phyloP scores from a whole-genome alignment of 1,140 invertebrate genomes.

The Drosophila virilis region DNA sequence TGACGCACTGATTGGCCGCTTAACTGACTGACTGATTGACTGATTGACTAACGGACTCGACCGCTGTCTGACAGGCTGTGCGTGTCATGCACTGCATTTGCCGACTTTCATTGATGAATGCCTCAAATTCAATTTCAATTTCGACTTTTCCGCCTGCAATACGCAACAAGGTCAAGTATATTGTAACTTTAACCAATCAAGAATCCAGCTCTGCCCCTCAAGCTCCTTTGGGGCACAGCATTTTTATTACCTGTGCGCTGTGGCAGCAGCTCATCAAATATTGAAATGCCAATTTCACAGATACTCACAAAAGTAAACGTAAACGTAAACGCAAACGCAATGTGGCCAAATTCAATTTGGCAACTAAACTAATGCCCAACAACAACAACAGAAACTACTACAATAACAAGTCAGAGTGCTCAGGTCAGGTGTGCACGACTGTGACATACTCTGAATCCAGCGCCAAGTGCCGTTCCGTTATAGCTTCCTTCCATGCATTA shows the following conservation, averaged over 20 bases:
- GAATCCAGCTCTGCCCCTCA: not conserved
- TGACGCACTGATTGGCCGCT: slow-evolving; percentile 21
- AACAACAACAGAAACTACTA: slow-evolving; percentile 7
- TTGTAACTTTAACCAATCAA: slow-evolving; percentile 18
- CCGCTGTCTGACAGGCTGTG: slow-evolving; percentile 1
- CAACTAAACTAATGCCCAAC: slow-evolving; percentile 63
- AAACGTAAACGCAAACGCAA: slow-evolving; percentile 8
- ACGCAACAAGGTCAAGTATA: slow-evolving; percentile 32
- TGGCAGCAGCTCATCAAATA: slow-evolving; percentile 69
- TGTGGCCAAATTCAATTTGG: slow-evolving; percentile 73
- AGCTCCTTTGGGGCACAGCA: not conserved
- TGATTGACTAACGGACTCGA: not conserved
- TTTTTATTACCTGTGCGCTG: slow-evolving; percentile 25
- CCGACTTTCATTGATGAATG: slow-evolving; percentile 54
- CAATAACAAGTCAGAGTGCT: not conserved
- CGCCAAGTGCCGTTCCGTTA: too few species aligned
- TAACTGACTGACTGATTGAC: slow-evolving; percentile 9
- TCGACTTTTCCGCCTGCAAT: slow-evolving; percentile 11
- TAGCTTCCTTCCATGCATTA: too few species aligned
- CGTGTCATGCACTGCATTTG: slow-evolving; percentile 30
- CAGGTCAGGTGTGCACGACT: too few species aligned
- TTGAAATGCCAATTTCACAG: slow-evolving; percentile 80
- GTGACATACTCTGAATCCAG: too few species aligned
- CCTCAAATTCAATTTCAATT: slow-evolving; percentile 30
- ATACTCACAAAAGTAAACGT: slow-evolving; percentile 51